phyloP scores from a whole-genome alignment of 2,113 vertebrate species.

The Brachionichthys hirsutus region DNA sequence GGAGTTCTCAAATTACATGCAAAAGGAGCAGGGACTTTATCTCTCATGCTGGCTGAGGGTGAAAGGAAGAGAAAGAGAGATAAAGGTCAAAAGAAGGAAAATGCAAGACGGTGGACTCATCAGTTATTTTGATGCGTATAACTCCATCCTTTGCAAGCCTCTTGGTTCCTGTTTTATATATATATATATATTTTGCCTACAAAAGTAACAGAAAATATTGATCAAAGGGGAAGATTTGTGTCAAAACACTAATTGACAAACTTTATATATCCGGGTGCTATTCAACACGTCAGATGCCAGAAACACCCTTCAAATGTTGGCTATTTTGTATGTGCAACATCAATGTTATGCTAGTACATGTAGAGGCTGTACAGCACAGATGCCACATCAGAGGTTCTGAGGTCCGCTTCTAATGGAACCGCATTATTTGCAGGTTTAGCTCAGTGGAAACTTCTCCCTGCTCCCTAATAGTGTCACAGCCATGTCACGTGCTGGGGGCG shows the following conservation, averaged over 20 bases:
- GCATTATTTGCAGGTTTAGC: constrained; percentile 68
- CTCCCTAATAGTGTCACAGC: constrained; percentile 15
- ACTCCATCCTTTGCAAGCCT: not conserved
- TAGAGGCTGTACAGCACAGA: constrained; percentile 27
- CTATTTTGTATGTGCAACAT: not conserved
- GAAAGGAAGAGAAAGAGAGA: not conserved
- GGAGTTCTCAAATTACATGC: constrained; percentile 36
- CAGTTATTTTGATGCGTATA: not conserved
- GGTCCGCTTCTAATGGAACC: constrained; percentile 52
- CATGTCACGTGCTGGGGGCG: constrained; percentile 15
- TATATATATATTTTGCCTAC: too few species aligned
- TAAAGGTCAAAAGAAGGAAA: constrained; percentile 2
- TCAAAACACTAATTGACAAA: too few species aligned
- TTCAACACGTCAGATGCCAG: not conserved
- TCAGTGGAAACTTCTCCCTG: constrained; percentile 36
- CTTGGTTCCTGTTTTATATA: not conserved
- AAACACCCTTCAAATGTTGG: not conserved
- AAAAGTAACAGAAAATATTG: too few species aligned
- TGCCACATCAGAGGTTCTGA: constrained; percentile 42
- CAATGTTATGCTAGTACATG: not conserved
- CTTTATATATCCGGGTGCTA: not conserved
- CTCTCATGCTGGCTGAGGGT: not conserved
- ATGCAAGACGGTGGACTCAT: not conserved
- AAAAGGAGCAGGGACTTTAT: constrained; percentile 18
- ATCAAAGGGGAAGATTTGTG: too few species aligned